Base-by-base conservation (phyloP, 2,888 invertebrate genomes). In the Megalurothrips usitatus region DNA sequence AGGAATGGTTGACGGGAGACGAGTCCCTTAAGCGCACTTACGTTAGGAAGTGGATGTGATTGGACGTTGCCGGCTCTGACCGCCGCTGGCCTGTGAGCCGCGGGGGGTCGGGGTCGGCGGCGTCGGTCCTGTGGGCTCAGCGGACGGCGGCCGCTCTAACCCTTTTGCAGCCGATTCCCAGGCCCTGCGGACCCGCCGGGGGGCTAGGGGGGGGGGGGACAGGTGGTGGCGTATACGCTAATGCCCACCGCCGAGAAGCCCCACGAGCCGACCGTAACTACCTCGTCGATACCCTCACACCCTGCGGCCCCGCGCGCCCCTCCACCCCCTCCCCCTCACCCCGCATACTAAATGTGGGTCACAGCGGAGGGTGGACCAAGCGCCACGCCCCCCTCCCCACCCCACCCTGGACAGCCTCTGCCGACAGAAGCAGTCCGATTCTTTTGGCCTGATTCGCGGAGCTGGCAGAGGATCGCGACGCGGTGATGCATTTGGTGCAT, bases 331-430 rank as follows among this genome's bases (percentile, higher is more conserved):
- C 58, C 58, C 11, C 58, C 6, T 58, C 58, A 10, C 58, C 58
- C 58, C 17, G 58, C 58, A 58, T 58, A 19, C 58, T 58, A 58
- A n/a, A 75, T 75, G 68, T 75, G 68, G 68, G 68, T 75, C 68
- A 75, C 68, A 43, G 34, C 34, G 6, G 34, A 43, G 34, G 34
- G 34, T 43, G 34, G 34, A 43, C 34, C 34, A 43, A 19, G 34
- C 2, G 34, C 34, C 34, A 43, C 6, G 34, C 68, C 68, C 3
- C 9, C 26, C 26, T 1, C 68, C 26, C 68, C 26, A 8, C 68
- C 26, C 68, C 23, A 0, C 8, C 12, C 68, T 26, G 23, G 68
- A 23, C 68, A 23, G 23, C 26, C 68, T n/a, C 68, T 23, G n/a
- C 26, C 68, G 34, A 43, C 34, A 43, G 19, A 23, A n/a, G 68